Conservation (phyloP, 1,140 invertebrate species). For the Pseudomyrmex concolor region DNA sequence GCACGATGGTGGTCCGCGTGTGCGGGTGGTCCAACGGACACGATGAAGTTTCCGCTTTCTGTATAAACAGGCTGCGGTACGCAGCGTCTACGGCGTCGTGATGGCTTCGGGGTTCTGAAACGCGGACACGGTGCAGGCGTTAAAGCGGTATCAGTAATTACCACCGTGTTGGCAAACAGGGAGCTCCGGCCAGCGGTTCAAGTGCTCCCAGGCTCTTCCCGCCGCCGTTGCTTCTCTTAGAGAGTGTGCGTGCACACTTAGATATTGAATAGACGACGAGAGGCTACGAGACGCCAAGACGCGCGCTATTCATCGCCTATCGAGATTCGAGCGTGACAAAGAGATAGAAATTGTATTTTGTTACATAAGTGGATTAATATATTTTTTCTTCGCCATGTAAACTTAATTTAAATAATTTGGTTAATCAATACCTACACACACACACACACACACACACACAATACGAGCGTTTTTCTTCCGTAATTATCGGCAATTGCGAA, state of each 20-base stretch:
- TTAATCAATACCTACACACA: no score
- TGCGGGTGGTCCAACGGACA: constrained; percentile 51
- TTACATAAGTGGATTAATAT: constrained; percentile 13
- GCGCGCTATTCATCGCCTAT: background rate
- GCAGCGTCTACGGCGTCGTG: constrained; percentile 37
- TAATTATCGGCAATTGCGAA: constrained; percentile 8
- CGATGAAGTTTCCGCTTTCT: constrained; percentile 71
- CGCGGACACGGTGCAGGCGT: constrained; percentile 71
- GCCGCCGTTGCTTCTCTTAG: background rate
- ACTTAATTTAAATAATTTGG: no score
- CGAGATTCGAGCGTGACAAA: constrained; percentile 9
- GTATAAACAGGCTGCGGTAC: constrained; percentile 71
- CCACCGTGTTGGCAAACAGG: constrained; percentile 78
- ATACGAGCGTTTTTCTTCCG: background rate
- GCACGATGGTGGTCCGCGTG: constrained; percentile 48
- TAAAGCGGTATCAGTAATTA: constrained; percentile 82
- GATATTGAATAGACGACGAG: constrained; percentile 34
- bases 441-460: no score
- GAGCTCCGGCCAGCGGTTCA: constrained; percentile 59
- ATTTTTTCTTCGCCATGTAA: no score
- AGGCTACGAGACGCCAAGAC: constrained; percentile 2
- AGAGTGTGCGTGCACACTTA: constrained; percentile 1
- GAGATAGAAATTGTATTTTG: constrained; percentile 9
- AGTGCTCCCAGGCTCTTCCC: constrained; percentile 56
- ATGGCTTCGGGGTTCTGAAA: constrained; percentile 48